These are phyloP conservation scores for Mesopsocus fuscifrons DNA, from an alignment of 2,888 invertebrate genomes.

Conservation along the genomic window DNA sequence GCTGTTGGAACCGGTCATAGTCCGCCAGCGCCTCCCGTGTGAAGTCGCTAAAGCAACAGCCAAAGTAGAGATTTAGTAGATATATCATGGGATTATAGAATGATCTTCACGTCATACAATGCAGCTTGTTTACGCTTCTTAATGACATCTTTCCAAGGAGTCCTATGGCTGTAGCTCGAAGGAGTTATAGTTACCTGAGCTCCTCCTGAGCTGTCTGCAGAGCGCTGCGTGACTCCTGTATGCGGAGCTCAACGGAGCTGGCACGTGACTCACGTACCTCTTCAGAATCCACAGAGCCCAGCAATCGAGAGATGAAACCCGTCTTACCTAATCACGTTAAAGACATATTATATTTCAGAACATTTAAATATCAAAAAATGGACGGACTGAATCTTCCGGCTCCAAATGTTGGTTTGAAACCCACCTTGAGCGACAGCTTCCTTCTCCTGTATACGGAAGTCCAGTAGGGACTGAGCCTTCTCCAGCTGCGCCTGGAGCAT, in stretches of 20 bases:
- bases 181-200: slow-evolving; percentile 43
- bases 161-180: no score
- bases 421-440: slow-evolving; percentile 29
- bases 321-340: slow-evolving; percentile 32
- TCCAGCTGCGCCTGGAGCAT: slow-evolving; percentile 51
- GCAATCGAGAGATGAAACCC: slow-evolving; percentile 50
- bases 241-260: slow-evolving; percentile 43
- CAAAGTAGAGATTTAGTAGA: no score
- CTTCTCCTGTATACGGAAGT: slow-evolving; percentile 27
- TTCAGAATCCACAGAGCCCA: slow-evolving; percentile 56
- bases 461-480: slow-evolving; percentile 44
- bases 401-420: no score
- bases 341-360: neutral
- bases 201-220: slow-evolving; percentile 37
- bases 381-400: no score
- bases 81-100: no score
- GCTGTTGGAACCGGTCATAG: slow-evolving; percentile 50
- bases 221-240: slow-evolving; percentile 35
- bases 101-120: no score
- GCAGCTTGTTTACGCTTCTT: no score
- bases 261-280: slow-evolving; percentile 53
- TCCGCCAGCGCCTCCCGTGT: slow-evolving; percentile 43
- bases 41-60: slow-evolving; percentile 37
- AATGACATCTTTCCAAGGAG: no score
- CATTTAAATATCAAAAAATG: no score